A percentile compares a stretch with the other conserved stretches of the same genome.
These are phyloP conservation scores for Neodon shergylaensis DNA, from an alignment of 2,113 vertebrate species.

Conservation along the genomic window DNA sequence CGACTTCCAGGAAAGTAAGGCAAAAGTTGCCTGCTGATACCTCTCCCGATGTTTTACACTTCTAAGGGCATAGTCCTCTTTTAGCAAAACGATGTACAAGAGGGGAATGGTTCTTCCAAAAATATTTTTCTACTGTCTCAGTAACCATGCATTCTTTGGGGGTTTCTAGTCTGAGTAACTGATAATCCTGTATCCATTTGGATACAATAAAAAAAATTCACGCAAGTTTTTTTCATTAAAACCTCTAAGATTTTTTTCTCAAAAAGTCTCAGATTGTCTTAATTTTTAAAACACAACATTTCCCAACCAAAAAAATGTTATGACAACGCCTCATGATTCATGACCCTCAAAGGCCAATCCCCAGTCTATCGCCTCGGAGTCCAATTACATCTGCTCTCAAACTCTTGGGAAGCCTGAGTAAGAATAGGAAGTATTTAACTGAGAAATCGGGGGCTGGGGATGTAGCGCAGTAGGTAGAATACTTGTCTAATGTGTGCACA, in stretches of 20 bases:
- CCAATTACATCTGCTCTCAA: not conserved
- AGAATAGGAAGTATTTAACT: not conserved
- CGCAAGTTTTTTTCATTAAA: constrained; percentile 9
- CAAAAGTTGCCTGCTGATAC: not conserved
- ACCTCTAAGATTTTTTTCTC: constrained; percentile 47
- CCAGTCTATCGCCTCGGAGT: not conserved
- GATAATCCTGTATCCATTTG: not conserved
- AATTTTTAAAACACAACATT: not conserved
- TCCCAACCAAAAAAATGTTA: constrained; percentile 27
- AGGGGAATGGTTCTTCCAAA: not conserved
- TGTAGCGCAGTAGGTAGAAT: not conserved
- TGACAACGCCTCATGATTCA: constrained; percentile 14
- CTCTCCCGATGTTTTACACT: not conserved
- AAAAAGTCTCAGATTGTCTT: constrained; percentile 29
- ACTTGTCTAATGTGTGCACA: not conserved
- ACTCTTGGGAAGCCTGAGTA: constrained; percentile 18
- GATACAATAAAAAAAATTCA: not conserved
- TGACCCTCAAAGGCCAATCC: constrained; percentile 17
- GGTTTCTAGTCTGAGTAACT: not conserved
- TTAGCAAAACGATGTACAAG: not conserved
- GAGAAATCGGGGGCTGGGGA: not conserved
- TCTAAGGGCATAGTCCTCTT: not conserved
- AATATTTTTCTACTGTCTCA: not conserved
- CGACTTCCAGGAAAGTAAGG: constrained; percentile 62
- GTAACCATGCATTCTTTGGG: not conserved